Evolutionary conservation across 1,140 invertebrate species (phyloP).

Genomic region (Drosophila athabasca): DNA sequence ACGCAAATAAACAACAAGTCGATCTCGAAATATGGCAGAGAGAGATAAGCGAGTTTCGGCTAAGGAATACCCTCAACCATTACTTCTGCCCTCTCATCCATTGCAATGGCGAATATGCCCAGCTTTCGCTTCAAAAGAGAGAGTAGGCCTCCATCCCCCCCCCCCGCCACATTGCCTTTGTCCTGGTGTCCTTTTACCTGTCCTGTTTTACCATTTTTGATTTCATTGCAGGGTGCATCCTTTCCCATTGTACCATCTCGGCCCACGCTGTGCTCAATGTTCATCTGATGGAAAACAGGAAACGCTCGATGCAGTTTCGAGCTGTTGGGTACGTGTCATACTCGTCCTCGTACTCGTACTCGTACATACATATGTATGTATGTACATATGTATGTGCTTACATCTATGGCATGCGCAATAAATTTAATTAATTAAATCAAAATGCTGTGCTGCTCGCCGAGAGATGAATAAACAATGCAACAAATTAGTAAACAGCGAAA

Average conservation of each 20-base stretch:
- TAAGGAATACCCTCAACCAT: no score
- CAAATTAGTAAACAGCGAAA: slow-evolving; percentile 30
- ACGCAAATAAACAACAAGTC: slow-evolving; percentile 61
- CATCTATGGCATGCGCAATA: slow-evolving; percentile 19
- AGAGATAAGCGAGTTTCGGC: slow-evolving; percentile 1
- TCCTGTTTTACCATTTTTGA: not conserved
- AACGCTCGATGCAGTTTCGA: not conserved
- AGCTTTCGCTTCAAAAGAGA: no score
- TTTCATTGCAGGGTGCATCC: slow-evolving; percentile 17
- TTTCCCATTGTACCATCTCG: slow-evolving; percentile 33
- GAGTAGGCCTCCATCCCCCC: no score
- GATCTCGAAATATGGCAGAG: slow-evolving; percentile 56
- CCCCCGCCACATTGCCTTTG: no score
- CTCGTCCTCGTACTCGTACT: no score
- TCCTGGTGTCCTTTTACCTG: no score
- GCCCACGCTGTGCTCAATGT: slow-evolving; percentile 51
- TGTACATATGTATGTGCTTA: slow-evolving; percentile 12
- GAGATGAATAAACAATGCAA: slow-evolving; percentile 27
- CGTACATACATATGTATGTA: not conserved
- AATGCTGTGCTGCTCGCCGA: slow-evolving; percentile 29
- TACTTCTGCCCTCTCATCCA: no score
- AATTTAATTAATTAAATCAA: slow-evolving; percentile 64
- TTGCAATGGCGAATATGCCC: no score
- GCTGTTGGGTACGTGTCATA: no score
- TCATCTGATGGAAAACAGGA: slow-evolving; percentile 53